A percentile compares a stretch with the other conserved stretches of the same genome.
Conservation (phyloP, 1,140 invertebrate genomes). For the Meloidogyne exigua region DNA sequence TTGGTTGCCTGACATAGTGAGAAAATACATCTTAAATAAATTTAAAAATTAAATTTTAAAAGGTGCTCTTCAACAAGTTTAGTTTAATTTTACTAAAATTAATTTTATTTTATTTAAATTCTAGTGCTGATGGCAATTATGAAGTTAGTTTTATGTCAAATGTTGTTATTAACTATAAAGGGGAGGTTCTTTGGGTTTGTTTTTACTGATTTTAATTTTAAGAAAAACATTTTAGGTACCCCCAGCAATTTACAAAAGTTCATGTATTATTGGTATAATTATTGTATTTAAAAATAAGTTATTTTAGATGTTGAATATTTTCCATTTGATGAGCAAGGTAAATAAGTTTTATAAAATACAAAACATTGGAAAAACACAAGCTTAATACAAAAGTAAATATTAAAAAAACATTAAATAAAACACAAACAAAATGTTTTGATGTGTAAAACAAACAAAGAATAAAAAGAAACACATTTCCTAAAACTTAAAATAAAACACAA, state of each 20-base stretch:
- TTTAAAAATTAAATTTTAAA: slow-evolving; percentile 4
- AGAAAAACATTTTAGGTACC: slow-evolving; percentile 67
- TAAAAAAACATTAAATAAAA: too few relatives aligned
- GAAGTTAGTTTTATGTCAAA: slow-evolving; percentile 96
- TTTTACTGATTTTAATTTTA: neutral
- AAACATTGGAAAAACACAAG: too few relatives aligned
- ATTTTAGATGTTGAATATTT: slow-evolving; percentile 59
- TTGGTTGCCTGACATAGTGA: slow-evolving; percentile 95
- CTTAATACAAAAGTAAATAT: too few relatives aligned
- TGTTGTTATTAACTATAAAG: slow-evolving; percentile 82
- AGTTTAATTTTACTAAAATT: slow-evolving; percentile 64
- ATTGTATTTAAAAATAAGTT: neutral
- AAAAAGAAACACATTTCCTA: too few relatives aligned
- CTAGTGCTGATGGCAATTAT: slow-evolving; percentile 90
- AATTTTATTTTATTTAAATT: slow-evolving; percentile 36
- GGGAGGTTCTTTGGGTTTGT: slow-evolving; percentile 78
- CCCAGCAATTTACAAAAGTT: slow-evolving; percentile 96
- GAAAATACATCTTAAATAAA: neutral
- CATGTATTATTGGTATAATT: slow-evolving; percentile 79
- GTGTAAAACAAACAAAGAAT: too few relatives aligned
- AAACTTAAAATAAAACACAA: too few relatives aligned
- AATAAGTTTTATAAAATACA: neutral
- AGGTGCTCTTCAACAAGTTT: slow-evolving; percentile 95
- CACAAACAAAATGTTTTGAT: too few relatives aligned
- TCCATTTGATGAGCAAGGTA: slow-evolving; percentile 73